Evolutionary conservation across 2,113 vertebrate genomes (phyloP), one percentile per base, ranked within the genome.

Genomic region (Edolisoma coerulescens): DNA sequence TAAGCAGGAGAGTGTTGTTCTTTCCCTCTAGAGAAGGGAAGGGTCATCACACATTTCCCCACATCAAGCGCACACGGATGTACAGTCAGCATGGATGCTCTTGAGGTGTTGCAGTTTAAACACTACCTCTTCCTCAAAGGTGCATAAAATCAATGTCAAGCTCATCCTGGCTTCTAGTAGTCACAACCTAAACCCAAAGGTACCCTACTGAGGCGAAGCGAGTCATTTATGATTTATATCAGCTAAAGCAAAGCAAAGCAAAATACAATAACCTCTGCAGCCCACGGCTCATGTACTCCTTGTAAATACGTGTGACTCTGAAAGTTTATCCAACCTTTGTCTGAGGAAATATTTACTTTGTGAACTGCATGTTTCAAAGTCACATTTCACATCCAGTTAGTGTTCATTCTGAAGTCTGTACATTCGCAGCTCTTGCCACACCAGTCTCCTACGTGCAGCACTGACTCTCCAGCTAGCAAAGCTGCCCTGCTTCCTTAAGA

Each of bases 31-130:
- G 56, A 54, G 44, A 32, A 73, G 33, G 12, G 18, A 76, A 74
- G 20, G 50, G 12, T 32, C n/a, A 42, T 10, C 56, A 41, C 30
- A 23, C 2, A 1, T 26, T 30, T 63, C 28, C 39, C 52, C 5
- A 7, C 1, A 1, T 27, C 13, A 35, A 22, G 26, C 0, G 1
- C 3, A 3, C 7, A 6, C 0, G 1, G 39, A 26, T 50, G 4
- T 20, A 27, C 8, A 41, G 68, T 32, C 54, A 87, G 56, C 53
- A 26, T 0, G 1, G 33, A 35, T 35, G 5, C 42, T 56, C 69
- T 59, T 5, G 7, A 56, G 60, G 41, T 44, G 60, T 2, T 75
- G 57, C 47, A 64, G 57, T 85, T 90, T 52, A 82, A 95, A 83
- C 32, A 52, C 9, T 13, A 8, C 11, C 11, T 70, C 27, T 52